Conservation (phyloP, 2,888 invertebrate species). For the Tortrix viridana region DNA sequence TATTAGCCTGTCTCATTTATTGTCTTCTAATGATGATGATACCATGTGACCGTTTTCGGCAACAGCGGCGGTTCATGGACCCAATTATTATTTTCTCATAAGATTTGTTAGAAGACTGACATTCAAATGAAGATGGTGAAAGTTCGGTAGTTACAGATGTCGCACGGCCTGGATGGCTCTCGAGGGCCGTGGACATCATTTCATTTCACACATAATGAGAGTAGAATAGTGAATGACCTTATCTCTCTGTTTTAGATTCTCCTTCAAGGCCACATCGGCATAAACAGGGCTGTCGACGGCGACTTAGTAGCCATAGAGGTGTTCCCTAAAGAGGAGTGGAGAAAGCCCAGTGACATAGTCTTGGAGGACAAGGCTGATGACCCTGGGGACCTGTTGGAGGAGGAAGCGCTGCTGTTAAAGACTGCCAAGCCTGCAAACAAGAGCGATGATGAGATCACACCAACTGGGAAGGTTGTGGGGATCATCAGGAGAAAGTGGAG, state of each 20-base stretch:
- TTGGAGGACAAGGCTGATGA: constrained; percentile 90
- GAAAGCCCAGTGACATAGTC: constrained; percentile 93
- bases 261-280: constrained; percentile 92
- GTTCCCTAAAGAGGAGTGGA: constrained; percentile 95
- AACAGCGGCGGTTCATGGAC: too few species aligned
- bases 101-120: not conserved
- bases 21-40: too few species aligned
- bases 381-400: constrained; percentile 87
- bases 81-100: too few species aligned
- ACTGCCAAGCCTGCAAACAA: constrained; percentile 54
- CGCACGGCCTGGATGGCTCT: too few species aligned
- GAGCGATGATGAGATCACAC: constrained; percentile 71
- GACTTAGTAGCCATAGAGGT: constrained; percentile 96
- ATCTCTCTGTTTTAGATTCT: constrained; percentile 84
- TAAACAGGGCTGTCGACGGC: constrained; percentile 97
- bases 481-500: constrained; percentile 98
- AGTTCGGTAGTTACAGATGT: too few species aligned
- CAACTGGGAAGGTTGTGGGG: constrained; percentile 88
- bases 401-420: constrained; percentile 78
- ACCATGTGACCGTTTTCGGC: too few species aligned
- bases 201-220: too few species aligned
- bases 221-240: not conserved
- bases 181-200: too few species aligned
- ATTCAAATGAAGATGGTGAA: not conserved
- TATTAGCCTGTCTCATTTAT: too few species aligned